These are phyloP conservation scores for Pardalotus punctatus DNA, from an alignment of 2,113 vertebrate species.

Conservation along the genomic window DNA sequence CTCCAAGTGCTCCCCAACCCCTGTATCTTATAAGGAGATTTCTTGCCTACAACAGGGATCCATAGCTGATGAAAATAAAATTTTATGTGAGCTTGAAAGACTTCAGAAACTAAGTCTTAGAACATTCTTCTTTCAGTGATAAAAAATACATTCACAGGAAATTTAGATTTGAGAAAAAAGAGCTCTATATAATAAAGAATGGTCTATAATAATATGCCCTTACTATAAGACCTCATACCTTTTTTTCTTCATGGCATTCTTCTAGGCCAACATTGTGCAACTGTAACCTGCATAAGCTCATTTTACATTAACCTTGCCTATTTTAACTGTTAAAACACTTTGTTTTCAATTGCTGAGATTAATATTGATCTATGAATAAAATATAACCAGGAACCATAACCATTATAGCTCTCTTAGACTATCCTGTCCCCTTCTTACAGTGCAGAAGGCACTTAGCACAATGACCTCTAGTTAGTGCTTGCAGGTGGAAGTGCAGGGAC, in stretches of 20 bases:
- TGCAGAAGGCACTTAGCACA: background rate
- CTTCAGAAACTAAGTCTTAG: background rate
- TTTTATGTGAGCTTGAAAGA: accelerated
- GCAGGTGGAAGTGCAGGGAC: background rate
- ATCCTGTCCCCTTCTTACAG: background rate
- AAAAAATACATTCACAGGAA: background rate
- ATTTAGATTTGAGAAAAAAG: background rate
- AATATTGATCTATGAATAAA: accelerated
- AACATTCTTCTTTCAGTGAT: background rate
- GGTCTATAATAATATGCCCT: accelerated
- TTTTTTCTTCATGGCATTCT: background rate
- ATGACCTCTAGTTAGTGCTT: background rate
- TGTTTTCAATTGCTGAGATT: background rate
- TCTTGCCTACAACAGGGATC: background rate
- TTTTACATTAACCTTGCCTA: background rate
- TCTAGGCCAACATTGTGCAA: background rate
- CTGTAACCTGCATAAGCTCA: accelerated
- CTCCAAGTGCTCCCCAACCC: background rate
- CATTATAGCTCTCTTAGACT: background rate
- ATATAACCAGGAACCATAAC: accelerated
- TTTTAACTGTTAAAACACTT: background rate
- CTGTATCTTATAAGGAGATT: background rate
- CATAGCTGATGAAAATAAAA: background rate
- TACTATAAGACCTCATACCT: accelerated
- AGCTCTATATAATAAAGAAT: background rate